A percentile compares a stretch with the other conserved stretches of the same genome.
phyloP scores from a whole-genome alignment of 2,888 invertebrate genomes.

The Pycnomerus fuliginosus region DNA sequence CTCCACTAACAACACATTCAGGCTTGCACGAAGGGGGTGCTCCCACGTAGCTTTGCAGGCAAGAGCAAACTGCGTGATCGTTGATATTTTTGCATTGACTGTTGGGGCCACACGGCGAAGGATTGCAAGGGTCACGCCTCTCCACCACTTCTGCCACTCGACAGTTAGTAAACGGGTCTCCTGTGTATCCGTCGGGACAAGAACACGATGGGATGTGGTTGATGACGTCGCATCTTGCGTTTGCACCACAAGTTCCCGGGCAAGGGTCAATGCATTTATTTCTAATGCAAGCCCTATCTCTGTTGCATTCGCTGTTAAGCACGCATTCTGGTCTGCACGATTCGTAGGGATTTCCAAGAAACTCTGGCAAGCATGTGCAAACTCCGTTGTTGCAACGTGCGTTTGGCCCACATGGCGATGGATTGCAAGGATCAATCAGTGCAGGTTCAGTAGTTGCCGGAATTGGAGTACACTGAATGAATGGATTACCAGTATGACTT shows the following conservation, averaged over 20 bases:
- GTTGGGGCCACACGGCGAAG: slow-evolving; percentile 59
- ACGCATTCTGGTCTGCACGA: slow-evolving; percentile 73
- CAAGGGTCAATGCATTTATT: slow-evolving; percentile 73
- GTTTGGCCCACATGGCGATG: slow-evolving; percentile 77
- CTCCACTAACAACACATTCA: slow-evolving; percentile 56
- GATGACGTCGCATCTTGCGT: slow-evolving; percentile 70
- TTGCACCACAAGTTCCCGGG: slow-evolving; percentile 67
- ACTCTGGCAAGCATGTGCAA: slow-evolving; percentile 63
- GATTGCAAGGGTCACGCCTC: slow-evolving; percentile 51
- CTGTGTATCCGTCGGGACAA: slow-evolving; percentile 67
- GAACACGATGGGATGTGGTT: slow-evolving; percentile 73
- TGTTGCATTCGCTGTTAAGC: slow-evolving; percentile 64
- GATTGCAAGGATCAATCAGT: slow-evolving; percentile 60
- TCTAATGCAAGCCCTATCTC: slow-evolving; percentile 64
- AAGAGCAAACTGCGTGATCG: slow-evolving; percentile 56
- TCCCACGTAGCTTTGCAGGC: slow-evolving; percentile 56
- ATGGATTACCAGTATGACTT: slow-evolving; percentile 79
- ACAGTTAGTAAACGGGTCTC: slow-evolving; percentile 55
- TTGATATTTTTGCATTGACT: slow-evolving; percentile 57
- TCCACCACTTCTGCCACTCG: slow-evolving; percentile 40
- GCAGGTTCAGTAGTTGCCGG: slow-evolving; percentile 51
- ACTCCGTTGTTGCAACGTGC: slow-evolving; percentile 65
- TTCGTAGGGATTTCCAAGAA: slow-evolving; percentile 66
- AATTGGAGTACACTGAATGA: slow-evolving; percentile 66
- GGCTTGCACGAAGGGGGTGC: slow-evolving; percentile 59